Evolutionary conservation across 2,113 vertebrate genomes (phyloP), one percentile per base, ranked within the genome.

Genomic region (Macroglossus sobrinus): DNA sequence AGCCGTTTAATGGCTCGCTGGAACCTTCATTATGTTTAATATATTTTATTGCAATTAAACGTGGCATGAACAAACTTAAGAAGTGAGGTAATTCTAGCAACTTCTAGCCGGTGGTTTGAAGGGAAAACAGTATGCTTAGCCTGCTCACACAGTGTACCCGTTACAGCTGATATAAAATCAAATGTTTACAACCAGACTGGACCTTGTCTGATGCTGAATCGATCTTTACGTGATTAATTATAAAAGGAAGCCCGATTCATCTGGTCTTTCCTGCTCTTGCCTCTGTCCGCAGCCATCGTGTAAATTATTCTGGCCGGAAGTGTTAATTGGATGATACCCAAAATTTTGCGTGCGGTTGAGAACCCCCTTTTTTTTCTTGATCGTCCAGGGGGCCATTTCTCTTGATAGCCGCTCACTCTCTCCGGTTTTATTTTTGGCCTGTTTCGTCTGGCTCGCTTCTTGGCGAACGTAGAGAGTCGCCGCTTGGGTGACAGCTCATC

Each of bases 121-220:
- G 71, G 94, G 68, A 87, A 74, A 79, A 61, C 33, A 92, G 38
- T 71, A 3, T 45, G 13, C 24, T 11, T 28, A 9, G 2, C n/a
- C 68, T 76, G 43, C 53, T 94, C 43, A 68, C 74, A 91, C 11
- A 61, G 6, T 63, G 26, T 91, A 11, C 61, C 81, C 61, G 16
- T 89, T 69, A 69, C 3, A 91, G 72, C 64, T 85, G 82, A 69
- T 63, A 57, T 57, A 84, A 94, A 95, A 95, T 96, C 15, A 91
- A 89, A 55, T n/a, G 10, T 89, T 69, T 89, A 22, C 59, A 47
- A 61, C 26, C 64, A 71, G 75, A 88, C 45, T 80, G 57, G 33
- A 24, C 45, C 35, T 47, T 84, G 35, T 72, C 84, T 92, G n/a
- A 61, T 50, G 71, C 33, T 90, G 26, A 74, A n/a, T 79, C 88